Base-by-base conservation (phyloP, 2,888 invertebrate genomes). In the Heliconius charithonia region DNA sequence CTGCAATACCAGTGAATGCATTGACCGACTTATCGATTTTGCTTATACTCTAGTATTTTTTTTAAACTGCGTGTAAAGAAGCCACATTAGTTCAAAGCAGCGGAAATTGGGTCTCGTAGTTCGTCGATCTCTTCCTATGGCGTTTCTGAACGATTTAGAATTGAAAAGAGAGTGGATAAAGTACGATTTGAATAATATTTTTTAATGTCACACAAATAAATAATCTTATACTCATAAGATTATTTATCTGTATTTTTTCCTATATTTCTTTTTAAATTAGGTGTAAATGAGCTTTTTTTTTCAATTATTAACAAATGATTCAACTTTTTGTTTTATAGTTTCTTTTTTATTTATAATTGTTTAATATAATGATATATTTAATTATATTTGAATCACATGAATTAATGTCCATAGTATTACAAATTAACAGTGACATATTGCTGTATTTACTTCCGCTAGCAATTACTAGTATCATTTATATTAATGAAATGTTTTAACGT, bases 41-140 rank as follows among this genome's bases (percentile, higher is more conserved):
- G 75, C 78, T 80, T 80, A 80, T 74, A 75, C 72, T 80, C 12
- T 10, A 41, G n/a, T 69, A 69, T 25, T 37, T 67, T 37, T 67
- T 56, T 56, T 56, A 56, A 56, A 56, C n/a, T 75, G 51, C 59
- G 72, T 65, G 62, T 9, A 59, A 65, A 75, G 71, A 72, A 67
- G 67, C 75, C 59, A 75, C 71, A 66, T 62, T 72, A 27, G 78
- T 45, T 62, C 41, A 25, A 25, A 27, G 72, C 59, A 37, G 25
- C 27, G 65, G 72, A 77, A 77, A 77, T 77, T 77, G 19, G 27
- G 51, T 71, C 65, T 65, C 51, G 37, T 59, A 72, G 72, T 72
- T 32, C 32, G 32, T 72, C 32, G n/a, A 59, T 29, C 56, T 32
- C 29, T n/a, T 3, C n/a, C 0, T 41, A 16, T 41, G 37, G 13